These are phyloP conservation scores for Hyles vespertilio DNA, from an alignment of 1,140 invertebrate species.

Conservation along the genomic window DNA sequence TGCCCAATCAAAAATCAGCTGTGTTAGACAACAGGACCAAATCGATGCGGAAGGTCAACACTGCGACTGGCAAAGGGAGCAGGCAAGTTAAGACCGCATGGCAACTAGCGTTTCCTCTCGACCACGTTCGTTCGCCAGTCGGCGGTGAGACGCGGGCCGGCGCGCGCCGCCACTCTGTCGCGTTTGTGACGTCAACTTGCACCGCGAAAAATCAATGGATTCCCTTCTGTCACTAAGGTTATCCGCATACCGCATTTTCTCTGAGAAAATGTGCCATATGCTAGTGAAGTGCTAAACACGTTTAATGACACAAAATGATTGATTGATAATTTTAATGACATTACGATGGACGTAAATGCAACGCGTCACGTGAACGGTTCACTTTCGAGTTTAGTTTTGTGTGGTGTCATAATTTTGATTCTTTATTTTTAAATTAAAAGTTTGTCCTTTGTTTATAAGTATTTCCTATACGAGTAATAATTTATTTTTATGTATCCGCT, in stretches of 20 bases:
- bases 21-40: slow-evolving; percentile 29
- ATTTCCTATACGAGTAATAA: no score
- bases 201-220: slow-evolving; percentile 70
- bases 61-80: slow-evolving; percentile 32
- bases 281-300: slow-evolving; percentile 57
- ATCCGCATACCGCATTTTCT: slow-evolving; percentile 72
- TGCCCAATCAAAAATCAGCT: slow-evolving; percentile 41
- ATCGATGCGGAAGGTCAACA: slow-evolving; percentile 60
- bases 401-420: slow-evolving; percentile 61
- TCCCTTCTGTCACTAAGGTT: slow-evolving; percentile 58
- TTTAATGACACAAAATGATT: slow-evolving; percentile 20
- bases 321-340: slow-evolving; percentile 33
- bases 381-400: slow-evolving; percentile 55
- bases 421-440: slow-evolving; percentile 14
- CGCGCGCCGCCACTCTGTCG: slow-evolving; percentile 59
- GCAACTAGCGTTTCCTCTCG: slow-evolving; percentile 61
- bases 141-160: slow-evolving; percentile 62
- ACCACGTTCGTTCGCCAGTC: slow-evolving; percentile 40
- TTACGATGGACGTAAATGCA: slow-evolving; percentile 34
- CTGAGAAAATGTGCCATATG: slow-evolving; percentile 67
- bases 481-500: no score
- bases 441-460: slow-evolving; percentile 7
- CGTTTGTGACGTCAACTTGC: slow-evolving; percentile 59
- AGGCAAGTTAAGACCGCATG: slow-evolving; percentile 46
- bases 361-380: slow-evolving; percentile 56